Percentiles rank a stretch among this genome's conserved stretches.
These are phyloP conservation scores for Hanleya hanleyi DNA, from an alignment of 2,888 invertebrate genomes.

Conservation along the genomic window DNA sequence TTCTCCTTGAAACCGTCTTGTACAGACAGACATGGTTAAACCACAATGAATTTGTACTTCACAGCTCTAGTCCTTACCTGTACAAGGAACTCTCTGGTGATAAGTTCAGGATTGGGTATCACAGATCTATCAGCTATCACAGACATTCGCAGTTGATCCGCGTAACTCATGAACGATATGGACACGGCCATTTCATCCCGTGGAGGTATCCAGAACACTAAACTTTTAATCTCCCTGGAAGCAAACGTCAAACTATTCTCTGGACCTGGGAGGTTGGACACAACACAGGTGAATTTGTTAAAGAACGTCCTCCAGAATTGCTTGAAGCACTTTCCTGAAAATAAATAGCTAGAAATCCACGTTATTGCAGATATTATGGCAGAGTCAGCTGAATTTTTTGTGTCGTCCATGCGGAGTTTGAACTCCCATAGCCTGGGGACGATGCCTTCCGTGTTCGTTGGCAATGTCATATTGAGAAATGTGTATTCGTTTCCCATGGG, in stretches of 20 bases:
- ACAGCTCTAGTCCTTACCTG: no score
- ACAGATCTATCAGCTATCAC: constrained; percentile 74
- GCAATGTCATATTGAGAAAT: constrained; percentile 71
- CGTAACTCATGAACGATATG: constrained; percentile 76
- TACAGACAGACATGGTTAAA: no score
- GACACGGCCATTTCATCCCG: constrained; percentile 74
- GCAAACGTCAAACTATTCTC: constrained; percentile 74
- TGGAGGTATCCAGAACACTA: constrained; percentile 75
- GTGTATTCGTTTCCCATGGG: constrained; percentile 52
- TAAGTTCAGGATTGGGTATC: constrained; percentile 69
- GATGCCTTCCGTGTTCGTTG: constrained; percentile 77
- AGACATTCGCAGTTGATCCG: constrained; percentile 75
- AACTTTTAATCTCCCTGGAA: constrained; percentile 66
- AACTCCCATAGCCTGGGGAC: constrained; percentile 78
- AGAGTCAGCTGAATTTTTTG: constrained; percentile 76
- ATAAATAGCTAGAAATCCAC: constrained; percentile 72
- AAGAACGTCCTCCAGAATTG: constrained; percentile 63
- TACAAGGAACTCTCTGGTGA: constrained; percentile 69
- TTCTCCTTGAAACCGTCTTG: no score
- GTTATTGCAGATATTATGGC: constrained; percentile 75
- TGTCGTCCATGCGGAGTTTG: constrained; percentile 75
- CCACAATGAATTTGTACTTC: no score
- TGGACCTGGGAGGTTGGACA: constrained; percentile 76
- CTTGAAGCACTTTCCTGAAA: constrained; percentile 66
- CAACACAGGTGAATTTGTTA: constrained; percentile 64